phyloP scores from a whole-genome alignment of 2,797 vertebrate genomes.

The Danio kyathit region DNA sequence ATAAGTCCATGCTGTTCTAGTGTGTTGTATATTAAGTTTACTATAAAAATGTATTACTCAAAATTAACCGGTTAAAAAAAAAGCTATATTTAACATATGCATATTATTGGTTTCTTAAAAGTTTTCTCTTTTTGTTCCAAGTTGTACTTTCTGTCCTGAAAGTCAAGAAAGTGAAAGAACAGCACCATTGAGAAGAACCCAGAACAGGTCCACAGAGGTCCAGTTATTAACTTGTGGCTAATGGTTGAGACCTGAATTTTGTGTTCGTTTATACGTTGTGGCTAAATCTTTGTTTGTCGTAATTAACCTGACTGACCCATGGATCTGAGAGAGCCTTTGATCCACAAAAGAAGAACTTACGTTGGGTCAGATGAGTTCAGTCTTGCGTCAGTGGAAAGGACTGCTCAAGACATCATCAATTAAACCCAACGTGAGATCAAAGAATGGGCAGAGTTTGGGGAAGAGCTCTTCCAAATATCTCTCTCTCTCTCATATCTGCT shows the following conservation, averaged over 20 bases:
- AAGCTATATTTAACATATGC: background rate
- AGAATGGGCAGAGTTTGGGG: constrained; percentile 34
- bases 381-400: constrained; percentile 37
- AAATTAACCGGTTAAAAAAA: background rate
- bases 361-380: constrained; percentile 36
- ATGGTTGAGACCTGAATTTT: constrained; percentile 38
- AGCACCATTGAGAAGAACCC: background rate
- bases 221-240: constrained; percentile 20
- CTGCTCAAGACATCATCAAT: constrained; percentile 42
- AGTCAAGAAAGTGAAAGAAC: background rate
- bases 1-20: too few relatives aligned
- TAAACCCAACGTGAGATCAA: constrained; percentile 54
- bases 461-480: constrained; percentile 37
- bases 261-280: constrained; percentile 24
- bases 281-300: constrained; percentile 9
- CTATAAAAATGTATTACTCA: background rate
- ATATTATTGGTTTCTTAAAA: background rate
- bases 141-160: background rate
- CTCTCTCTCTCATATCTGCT: constrained; percentile 24
- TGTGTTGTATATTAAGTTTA: background rate
- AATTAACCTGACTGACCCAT: constrained; percentile 36
- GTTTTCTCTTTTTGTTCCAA: background rate
- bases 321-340: constrained; percentile 47
- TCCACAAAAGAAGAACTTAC: constrained; percentile 29
- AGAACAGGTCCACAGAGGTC: background rate